phyloP scores from a whole-genome alignment of 2,888 invertebrate genomes.

The Rugalucina vietnamica region DNA sequence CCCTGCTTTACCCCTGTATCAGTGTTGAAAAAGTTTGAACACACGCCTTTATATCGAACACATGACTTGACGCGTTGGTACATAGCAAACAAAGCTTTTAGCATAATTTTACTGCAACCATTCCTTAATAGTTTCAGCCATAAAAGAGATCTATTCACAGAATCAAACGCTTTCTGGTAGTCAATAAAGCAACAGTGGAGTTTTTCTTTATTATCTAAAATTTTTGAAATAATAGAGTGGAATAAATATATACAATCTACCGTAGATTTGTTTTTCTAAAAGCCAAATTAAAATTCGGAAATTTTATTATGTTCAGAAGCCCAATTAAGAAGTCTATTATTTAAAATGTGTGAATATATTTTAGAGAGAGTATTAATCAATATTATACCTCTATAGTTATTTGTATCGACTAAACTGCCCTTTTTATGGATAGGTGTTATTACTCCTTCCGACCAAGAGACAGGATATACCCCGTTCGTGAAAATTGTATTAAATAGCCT shows the following conservation, averaged over 20 bases:
- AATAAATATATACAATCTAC: conserved; percentile 15
- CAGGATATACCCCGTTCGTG: neutral
- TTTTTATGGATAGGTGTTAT: conserved; percentile 1
- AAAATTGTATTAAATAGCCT: neutral
- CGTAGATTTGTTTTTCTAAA: neutral
- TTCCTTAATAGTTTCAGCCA: conserved; percentile 3
- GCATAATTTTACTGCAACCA: conserved; percentile 11
- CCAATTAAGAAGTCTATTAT: neutral
- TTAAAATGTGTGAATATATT: neutral
- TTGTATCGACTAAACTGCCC: neutral
- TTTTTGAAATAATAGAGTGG: neutral
- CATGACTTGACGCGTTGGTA: conserved; percentile 3
- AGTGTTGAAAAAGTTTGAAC: neutral
- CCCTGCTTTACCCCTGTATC: neutral
- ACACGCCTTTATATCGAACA: neutral
- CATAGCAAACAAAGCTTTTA: neutral
- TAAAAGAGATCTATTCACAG: neutral
- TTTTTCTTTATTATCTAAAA: neutral
- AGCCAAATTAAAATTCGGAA: conserved; percentile 3
- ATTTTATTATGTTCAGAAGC: neutral
- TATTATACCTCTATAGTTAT: neutral
- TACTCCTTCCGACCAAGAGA: neutral
- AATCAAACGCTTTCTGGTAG: neutral
- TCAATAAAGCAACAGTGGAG: neutral
- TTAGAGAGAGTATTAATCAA: neutral